Evolutionary conservation across 2,797 vertebrate species (phyloP).

Genomic region (Morelia viridis): DNA sequence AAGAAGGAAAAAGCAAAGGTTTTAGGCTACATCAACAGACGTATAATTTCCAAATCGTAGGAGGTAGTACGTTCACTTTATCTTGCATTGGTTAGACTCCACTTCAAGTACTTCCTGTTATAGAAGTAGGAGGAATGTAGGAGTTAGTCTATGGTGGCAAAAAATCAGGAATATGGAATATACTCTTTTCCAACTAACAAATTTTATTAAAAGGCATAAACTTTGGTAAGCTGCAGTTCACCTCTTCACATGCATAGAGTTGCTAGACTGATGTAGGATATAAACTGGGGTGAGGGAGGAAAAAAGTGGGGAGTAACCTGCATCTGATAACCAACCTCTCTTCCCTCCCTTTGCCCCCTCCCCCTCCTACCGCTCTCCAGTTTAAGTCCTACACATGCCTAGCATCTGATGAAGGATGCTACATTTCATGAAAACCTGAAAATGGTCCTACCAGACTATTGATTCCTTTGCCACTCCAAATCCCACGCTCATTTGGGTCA

Average conservation of each 20-base stretch:
- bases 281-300: background rate
- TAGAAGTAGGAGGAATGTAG: background rate
- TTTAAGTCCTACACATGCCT: background rate
- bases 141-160: background rate
- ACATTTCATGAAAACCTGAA: background rate
- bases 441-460: background rate
- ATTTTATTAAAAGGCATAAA: background rate
- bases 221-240: background rate
- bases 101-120: background rate
- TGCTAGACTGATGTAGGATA: background rate
- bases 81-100: background rate
- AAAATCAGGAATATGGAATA: background rate
- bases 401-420: background rate
- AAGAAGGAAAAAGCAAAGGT: background rate
- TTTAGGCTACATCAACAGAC: background rate
- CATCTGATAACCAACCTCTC: background rate
- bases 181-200: background rate
- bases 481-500: background rate
- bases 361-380: background rate
- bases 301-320: background rate
- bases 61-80: background rate
- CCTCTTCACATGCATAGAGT: background rate
- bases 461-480: background rate
- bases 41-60: background rate
- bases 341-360: background rate